Percentiles rank a stretch among this genome's conserved stretches.
Conservation (phyloP, 2,113 vertebrate genomes). For the Ceyx cyanopectus region DNA sequence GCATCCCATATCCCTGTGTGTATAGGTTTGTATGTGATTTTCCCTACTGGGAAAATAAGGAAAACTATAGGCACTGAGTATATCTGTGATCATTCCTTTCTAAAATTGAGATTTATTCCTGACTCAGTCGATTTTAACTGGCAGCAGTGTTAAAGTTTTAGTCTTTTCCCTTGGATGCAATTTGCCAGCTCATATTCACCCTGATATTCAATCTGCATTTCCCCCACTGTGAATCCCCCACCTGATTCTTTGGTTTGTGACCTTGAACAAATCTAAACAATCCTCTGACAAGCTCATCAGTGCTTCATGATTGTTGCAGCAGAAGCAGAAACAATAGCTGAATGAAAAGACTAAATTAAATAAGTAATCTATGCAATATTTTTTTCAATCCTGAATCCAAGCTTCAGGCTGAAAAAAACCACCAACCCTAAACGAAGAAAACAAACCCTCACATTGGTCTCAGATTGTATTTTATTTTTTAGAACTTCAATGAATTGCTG, state of each 20-base stretch:
- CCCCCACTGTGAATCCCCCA: not conserved
- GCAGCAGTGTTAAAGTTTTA: not conserved
- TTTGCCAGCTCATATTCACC: not conserved
- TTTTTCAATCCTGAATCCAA: not conserved
- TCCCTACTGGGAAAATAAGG: not conserved
- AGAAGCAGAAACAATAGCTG: not conserved
- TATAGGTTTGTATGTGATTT: not conserved
- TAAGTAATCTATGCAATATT: not conserved
- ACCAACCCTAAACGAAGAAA: too few relatives aligned
- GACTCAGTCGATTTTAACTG: not conserved
- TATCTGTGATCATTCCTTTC: not conserved
- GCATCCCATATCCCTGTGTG: accelerated
- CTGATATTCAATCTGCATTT: not conserved
- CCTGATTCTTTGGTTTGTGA: not conserved
- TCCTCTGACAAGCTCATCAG: conserved; percentile 46
- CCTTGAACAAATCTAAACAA: conserved; percentile 37
- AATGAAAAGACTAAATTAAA: not conserved
- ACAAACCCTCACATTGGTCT: not conserved
- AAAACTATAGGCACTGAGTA: not conserved
- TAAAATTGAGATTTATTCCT: not conserved
- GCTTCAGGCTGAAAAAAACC: not conserved
- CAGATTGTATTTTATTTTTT: not conserved
- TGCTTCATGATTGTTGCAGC: not conserved
- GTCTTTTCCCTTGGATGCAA: not conserved
- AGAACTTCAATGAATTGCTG: not conserved